phyloP scores from a whole-genome alignment of 2,797 vertebrate species.

The Pelobates cultripes region DNA sequence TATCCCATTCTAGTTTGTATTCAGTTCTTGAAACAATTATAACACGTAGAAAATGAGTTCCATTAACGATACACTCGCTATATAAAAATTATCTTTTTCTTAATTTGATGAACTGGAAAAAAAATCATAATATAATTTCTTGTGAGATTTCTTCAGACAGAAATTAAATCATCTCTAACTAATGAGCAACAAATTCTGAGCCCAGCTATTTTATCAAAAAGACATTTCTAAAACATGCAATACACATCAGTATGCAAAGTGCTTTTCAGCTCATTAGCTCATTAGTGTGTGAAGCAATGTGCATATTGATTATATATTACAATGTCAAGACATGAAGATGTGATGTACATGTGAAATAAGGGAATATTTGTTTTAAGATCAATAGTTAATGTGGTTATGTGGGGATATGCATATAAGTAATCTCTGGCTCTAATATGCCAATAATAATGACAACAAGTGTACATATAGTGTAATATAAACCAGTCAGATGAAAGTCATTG shows the following conservation, averaged over 20 bases:
- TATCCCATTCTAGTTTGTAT: not conserved
- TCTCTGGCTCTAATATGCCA: not conserved
- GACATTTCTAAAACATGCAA: slow-evolving; percentile 27
- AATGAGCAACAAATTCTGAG: slow-evolving; percentile 38
- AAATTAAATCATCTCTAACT: slow-evolving; percentile 46
- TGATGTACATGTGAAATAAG: not conserved
- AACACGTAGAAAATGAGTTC: not conserved
- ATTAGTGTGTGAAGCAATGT: slow-evolving; percentile 43
- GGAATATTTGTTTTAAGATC: not conserved
- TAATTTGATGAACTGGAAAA: slow-evolving; percentile 15
- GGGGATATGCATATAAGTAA: not conserved
- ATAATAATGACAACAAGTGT: not conserved
- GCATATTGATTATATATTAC: slow-evolving; percentile 47
- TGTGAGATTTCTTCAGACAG: not conserved
- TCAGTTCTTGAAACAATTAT: not conserved
- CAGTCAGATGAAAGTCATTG: not conserved
- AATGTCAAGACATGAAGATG: slow-evolving; percentile 17
- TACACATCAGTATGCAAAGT: slow-evolving; percentile 41
- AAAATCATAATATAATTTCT: slow-evolving; percentile 1
- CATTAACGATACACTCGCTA: not conserved
- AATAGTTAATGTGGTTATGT: not conserved
- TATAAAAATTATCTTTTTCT: not conserved
- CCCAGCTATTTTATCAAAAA: slow-evolving; percentile 28
- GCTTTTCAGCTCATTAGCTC: slow-evolving; percentile 44
- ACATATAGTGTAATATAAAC: not conserved